Evolutionary conservation across 2,113 vertebrate species (phyloP).

Genomic region (Platysternon megacephalum): DNA sequence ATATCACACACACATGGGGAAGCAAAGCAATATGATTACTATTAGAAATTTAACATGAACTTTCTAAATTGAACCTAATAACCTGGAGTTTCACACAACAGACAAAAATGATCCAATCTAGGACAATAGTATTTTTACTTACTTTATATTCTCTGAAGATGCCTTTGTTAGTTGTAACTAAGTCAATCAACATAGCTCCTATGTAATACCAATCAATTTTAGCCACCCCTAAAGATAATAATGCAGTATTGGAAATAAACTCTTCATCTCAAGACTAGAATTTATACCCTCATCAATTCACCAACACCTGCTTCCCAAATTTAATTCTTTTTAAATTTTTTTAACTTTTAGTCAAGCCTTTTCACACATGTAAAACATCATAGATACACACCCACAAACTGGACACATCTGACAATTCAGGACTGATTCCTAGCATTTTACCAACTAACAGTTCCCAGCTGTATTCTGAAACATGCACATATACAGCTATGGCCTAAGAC

Average conservation of each 20-base stretch:
- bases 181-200: background rate
- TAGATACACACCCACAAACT: rapidly evolving
- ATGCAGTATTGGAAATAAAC: background rate
- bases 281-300: background rate
- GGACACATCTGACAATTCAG: rapidly evolving
- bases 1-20: background rate
- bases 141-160: background rate
- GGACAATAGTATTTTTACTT: background rate
- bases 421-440: background rate
- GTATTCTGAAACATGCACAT: rapidly evolving
- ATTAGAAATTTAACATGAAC: background rate
- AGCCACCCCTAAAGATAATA: background rate
- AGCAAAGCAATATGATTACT: background rate
- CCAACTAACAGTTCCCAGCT: background rate
- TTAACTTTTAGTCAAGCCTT: background rate
- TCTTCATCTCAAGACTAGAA: background rate
- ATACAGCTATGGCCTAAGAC: background rate
- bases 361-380: background rate
- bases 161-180: background rate
- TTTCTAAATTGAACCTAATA: background rate
- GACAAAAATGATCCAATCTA: background rate
- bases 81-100: rapidly evolving
- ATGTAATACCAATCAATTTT: background rate
- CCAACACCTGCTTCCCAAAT: rapidly evolving
- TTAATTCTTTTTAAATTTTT: too few relatives aligned